phyloP scores from a whole-genome alignment of 2,113 vertebrate genomes.

The Poicephalus gulielmi region DNA sequence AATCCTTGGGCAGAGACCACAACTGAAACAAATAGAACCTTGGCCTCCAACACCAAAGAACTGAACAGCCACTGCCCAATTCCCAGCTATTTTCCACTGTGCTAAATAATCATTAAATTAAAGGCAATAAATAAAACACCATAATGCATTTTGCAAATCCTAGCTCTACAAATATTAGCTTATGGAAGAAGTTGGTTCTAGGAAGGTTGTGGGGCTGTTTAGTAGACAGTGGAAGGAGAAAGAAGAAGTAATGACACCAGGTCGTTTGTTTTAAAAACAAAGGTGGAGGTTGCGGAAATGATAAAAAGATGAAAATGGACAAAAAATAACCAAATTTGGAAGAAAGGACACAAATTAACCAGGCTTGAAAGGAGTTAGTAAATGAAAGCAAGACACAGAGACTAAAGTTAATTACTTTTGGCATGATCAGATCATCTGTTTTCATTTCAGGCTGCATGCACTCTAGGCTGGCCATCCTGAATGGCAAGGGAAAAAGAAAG shows the following conservation, averaged over 20 bases:
- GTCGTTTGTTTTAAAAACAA: not conserved
- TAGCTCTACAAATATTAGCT: not conserved
- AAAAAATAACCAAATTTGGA: conserved; percentile 7
- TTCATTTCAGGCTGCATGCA: conserved; percentile 7
- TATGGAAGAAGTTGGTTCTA: not conserved
- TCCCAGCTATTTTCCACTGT: not conserved
- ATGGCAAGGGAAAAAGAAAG: conserved; percentile 57
- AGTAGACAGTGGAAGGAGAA: not conserved
- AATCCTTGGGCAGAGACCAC: not conserved
- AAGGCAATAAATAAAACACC: not conserved
- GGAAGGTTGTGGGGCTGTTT: not conserved
- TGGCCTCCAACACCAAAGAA: not conserved
- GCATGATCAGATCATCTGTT: conserved; percentile 66
- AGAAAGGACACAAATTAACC: conserved; percentile 49
- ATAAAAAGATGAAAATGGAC: not conserved
- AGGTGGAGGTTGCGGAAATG: not conserved
- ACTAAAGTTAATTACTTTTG: conserved; percentile 72
- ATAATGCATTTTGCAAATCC: not conserved
- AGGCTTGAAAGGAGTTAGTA: conserved; percentile 22
- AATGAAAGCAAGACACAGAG: not conserved
- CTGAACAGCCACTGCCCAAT: fast-evolving
- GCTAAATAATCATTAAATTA: not conserved
- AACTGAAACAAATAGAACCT: not conserved
- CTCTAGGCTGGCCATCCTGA: not conserved
- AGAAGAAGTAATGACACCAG: not conserved